phyloP scores from a whole-genome alignment of 2,888 invertebrate species.

The Unio pictorum region DNA sequence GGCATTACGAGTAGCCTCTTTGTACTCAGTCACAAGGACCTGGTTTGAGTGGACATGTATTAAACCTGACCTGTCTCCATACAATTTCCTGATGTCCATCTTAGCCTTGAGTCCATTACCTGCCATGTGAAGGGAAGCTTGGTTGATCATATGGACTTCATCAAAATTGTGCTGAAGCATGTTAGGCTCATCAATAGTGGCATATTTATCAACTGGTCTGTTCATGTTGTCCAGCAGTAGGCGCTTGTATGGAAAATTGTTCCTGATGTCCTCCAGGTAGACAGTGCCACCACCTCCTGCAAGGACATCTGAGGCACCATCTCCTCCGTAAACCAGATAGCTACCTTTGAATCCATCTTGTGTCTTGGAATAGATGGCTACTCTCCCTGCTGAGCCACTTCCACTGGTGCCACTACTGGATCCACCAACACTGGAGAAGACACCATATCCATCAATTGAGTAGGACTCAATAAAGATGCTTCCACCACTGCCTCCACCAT shows the following conservation, averaged over 20 bases:
- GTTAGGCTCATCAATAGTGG: constrained; percentile 42
- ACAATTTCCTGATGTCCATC: constrained; percentile 34
- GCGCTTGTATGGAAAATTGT: constrained; percentile 30
- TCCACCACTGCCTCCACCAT: constrained; percentile 60
- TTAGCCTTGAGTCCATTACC: constrained; percentile 17
- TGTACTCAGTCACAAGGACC: constrained; percentile 38
- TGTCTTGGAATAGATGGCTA: constrained; percentile 37
- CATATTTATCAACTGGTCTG: constrained; percentile 44
- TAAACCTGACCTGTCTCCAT: constrained; percentile 51
- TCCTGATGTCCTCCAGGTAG: constrained; percentile 47
- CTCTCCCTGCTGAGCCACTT: constrained; percentile 50
- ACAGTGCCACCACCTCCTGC: constrained; percentile 53
- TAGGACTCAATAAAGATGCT: constrained; percentile 45
- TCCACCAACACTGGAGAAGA: constrained; percentile 45
- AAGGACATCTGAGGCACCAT: constrained; percentile 19
- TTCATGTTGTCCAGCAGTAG: constrained; percentile 47
- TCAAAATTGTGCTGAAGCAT: constrained; percentile 39
- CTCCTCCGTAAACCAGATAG: constrained; percentile 42
- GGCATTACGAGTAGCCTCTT: constrained; percentile 38
- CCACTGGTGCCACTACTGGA: constrained; percentile 34
- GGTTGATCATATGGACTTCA: constrained; percentile 48
- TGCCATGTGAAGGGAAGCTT: constrained; percentile 46
- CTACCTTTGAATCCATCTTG: constrained; percentile 44
- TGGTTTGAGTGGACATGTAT: constrained; percentile 46
- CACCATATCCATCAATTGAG: constrained; percentile 51